Base-by-base conservation (phyloP, 37 sponge, comb jelly and placozoan species). In the Haliclona indistincta region DNA sequence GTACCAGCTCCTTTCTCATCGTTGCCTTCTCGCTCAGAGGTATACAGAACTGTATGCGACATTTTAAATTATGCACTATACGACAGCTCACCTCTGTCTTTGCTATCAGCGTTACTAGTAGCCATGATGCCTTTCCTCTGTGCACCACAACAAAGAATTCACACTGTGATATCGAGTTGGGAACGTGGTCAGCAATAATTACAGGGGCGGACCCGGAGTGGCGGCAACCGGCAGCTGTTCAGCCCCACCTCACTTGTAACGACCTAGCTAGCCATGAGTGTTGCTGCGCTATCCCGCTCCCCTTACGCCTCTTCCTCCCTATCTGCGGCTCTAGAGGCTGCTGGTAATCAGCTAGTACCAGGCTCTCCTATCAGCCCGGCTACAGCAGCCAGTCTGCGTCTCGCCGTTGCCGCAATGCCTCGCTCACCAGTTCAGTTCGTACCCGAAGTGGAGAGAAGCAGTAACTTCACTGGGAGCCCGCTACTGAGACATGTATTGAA, bases 1-100 rank as follows among this genome's bases (percentile, higher is more conserved):
- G 89, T 80, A 0, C 99, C 99, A 64, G 43, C 66, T 4, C 99
- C 99, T 29, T 54, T 76, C 51, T 87, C 88, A 71, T 99, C 99
- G 61, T 71, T 78, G 20, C 99, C 98, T 49, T 42, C 54, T 43
- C 74, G 82, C 45, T 88, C 91, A 39, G 99, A 99, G 34, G 84
- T 85, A 61, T 99, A 99, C 38, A 95, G 43, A 19, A 85, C 81
- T 58, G 28, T 58, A 58, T 25, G n/a, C n/a, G n/a, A n/a, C n/a
- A n/a, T n/a, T n/a, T n/a, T n/a, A n/a, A n/a, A n/a, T n/a, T n/a
- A n/a, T n/a, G n/a, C n/a, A n/a, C n/a, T n/a, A n/a, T n/a, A n/a
- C n/a, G n/a, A n/a, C n/a, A n/a, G n/a, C n/a, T n/a, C n/a, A n/a
- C n/a, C n/a, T n/a, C n/a, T n/a, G n/a, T n/a, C n/a, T n/a, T n/a